Base-by-base conservation (phyloP, 1,140 invertebrate species). In the Zaprionus nigranus region DNA sequence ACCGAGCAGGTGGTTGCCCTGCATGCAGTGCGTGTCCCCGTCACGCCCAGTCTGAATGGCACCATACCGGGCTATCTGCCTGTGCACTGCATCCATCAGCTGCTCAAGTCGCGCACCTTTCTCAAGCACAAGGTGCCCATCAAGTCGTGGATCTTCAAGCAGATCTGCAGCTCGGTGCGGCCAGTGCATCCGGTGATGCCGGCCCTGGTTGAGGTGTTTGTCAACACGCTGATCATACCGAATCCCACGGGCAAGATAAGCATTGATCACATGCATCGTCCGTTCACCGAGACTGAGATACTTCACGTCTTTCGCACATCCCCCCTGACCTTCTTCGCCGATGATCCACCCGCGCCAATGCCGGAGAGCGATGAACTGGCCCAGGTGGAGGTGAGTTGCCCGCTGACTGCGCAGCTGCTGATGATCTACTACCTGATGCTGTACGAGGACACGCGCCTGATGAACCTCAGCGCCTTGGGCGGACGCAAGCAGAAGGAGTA, bases 1-100 rank as follows among this genome's bases (percentile, higher is more conserved):
- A 99, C 98, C 2, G 98, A 99, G 93, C 98, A 99, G 94, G 98
- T 99, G 38, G 98, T 99, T 1, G 98, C 98, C 0, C 95, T 97
- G 20, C 98, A 99, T 93, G 98, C 98, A 1, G 97, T 99, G 0
- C 98, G 98, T 92, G 98, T 99, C 20, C 97, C 98, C 0, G 98
- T 99, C 0, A 99, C 98, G 0, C 94, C 95, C 1, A 96, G 96
- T 88, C 93, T 99, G 6, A 99, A 97, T 93, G 97, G 96, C 22
- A 96, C 96, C 70, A 97, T 99, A 64, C 95, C 95, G 2, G 98
- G 98, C 20, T 99, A 99, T 93, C 93, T 99, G 64, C 98, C 98
- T 0, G 97, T 99, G 26, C 98, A 99, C 93, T 99, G 98, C 92
- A 99, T 99, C 69, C 98, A 99, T 93, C 98, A 99, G 87, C 93